A percentile compares a stretch with the other conserved stretches of the same genome.
Evolutionary conservation across 2,113 vertebrate species (phyloP).

Genomic region (Sander vitreus): DNA sequence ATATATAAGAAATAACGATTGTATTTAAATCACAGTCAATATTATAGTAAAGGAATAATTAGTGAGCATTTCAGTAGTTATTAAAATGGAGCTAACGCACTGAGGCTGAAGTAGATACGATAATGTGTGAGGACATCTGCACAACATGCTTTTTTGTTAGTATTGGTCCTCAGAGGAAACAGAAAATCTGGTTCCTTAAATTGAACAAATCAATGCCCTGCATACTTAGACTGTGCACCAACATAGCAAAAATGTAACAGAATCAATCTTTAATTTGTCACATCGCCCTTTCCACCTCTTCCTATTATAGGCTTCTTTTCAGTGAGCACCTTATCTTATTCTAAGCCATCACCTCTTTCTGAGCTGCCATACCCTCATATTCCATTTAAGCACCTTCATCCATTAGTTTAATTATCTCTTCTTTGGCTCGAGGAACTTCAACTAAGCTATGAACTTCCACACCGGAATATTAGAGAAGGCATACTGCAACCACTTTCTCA

Average conservation of each 20-base stretch:
- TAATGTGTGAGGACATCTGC: constrained; percentile 43
- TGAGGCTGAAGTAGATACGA: constrained; percentile 37
- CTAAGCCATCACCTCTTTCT: constrained; percentile 55
- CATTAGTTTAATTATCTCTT: constrained; percentile 70
- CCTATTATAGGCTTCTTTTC: constrained; percentile 46
- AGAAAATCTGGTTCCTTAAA: constrained; percentile 17
- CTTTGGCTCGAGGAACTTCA: constrained; percentile 54
- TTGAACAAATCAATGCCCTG: not conserved
- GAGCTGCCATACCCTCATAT: constrained; percentile 35
- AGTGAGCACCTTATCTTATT: constrained; percentile 44
- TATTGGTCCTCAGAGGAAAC: constrained; percentile 36
- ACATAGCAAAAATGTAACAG: constrained; percentile 2
- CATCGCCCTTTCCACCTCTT: constrained; percentile 46
- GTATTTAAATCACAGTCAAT: constrained; percentile 53
- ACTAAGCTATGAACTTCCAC: constrained; percentile 41
- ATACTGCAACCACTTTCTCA: constrained; percentile 30
- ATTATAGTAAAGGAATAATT: constrained; percentile 60
- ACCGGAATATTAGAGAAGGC: constrained; percentile 46
- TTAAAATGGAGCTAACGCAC: constrained; percentile 54
- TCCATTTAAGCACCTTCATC: constrained; percentile 57
- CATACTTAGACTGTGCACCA: not conserved
- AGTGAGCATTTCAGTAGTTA: constrained; percentile 44
- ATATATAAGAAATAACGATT: constrained; percentile 51
- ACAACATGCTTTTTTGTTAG: constrained; percentile 48
- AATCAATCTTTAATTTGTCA: constrained; percentile 43